Base-by-base conservation (phyloP, 2,797 vertebrate species). In the Chromobotia macracanthus region DNA sequence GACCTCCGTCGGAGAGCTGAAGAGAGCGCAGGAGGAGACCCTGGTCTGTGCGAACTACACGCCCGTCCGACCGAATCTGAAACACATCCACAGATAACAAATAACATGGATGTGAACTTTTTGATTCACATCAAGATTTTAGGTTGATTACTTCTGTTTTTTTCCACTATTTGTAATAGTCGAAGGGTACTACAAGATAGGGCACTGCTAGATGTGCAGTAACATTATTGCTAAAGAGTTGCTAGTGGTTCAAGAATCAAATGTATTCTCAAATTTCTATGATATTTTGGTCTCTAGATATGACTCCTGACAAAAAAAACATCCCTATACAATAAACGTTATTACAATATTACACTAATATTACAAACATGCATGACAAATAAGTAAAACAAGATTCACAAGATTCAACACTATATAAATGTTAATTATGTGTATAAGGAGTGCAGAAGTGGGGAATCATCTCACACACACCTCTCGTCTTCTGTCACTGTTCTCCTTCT, bases 401-500 rank as follows among this genome's bases (percentile, higher is more conserved):
- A 41, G 9, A 41, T 41, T 41, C 9, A 10, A 41, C 38, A 2
- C 38, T 41, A 41, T 41, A 41, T 41, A 7, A 41, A 9, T 41
- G 5, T 41, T 8, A 41, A 50, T 50, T 50, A 7, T 5, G 18
- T 18, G 18, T 44, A 35, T 31, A 25, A 63, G 12, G 44, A 13
- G 16, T 10, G 11, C 6, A 58, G 15, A 31, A 18, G 58, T n/a
- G 31, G 38, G 31, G 19, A 7, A 60, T 3, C 66, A 0, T 11
- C 16, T n/a, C 16, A 12, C 16, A 55, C 86, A 87, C 89, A 99
- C 98, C 96, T 99, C 97, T 86, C 97, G 97, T 87, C 94, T 96
- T 61, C 98, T 89, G 89, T 99, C 98, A 0, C 95, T 96, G 92
- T 96, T 95, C 87, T 98, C 96, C 86, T 96, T 95, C 92, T 98